Conservation (phyloP, 2,797 vertebrate genomes). For the Parauchenoglanis punctatus region DNA sequence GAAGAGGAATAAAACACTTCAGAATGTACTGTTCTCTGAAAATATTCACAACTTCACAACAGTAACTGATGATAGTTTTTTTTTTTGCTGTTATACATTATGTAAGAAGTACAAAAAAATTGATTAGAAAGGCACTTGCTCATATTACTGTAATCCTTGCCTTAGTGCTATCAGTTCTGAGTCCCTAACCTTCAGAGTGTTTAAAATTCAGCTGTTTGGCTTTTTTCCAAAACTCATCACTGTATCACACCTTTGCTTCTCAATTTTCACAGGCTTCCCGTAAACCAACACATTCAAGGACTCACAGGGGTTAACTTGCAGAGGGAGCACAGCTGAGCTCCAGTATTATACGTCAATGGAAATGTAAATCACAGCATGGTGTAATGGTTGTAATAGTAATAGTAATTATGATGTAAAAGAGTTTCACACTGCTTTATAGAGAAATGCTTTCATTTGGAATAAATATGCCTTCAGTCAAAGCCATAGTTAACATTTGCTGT, state of each 20-base stretch:
- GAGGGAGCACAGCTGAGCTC: background rate
- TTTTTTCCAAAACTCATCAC: background rate
- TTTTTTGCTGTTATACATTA: background rate
- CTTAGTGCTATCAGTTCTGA: background rate
- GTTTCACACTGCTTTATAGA: conserved; percentile 6
- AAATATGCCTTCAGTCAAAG: background rate
- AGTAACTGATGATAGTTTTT: background rate
- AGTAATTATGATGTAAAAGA: background rate
- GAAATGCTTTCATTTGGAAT: background rate
- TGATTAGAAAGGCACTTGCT: background rate
- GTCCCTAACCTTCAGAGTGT: conserved; percentile 4
- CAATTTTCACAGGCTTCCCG: background rate
- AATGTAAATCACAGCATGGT: conserved; percentile 15
- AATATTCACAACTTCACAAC: background rate
- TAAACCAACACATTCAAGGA: conserved; percentile 8
- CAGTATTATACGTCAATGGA: background rate
- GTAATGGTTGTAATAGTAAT: conserved; percentile 1
- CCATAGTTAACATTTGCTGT: background rate
- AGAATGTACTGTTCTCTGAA: background rate
- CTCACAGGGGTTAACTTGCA: conserved; percentile 10
- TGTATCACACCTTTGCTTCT: background rate
- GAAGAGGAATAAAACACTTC: background rate
- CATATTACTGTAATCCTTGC: background rate
- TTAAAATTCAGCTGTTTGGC: conserved; percentile 10
- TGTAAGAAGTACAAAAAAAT: background rate